Conservation (phyloP, 2,888 invertebrate species). For the Trachelus troglodyta region DNA sequence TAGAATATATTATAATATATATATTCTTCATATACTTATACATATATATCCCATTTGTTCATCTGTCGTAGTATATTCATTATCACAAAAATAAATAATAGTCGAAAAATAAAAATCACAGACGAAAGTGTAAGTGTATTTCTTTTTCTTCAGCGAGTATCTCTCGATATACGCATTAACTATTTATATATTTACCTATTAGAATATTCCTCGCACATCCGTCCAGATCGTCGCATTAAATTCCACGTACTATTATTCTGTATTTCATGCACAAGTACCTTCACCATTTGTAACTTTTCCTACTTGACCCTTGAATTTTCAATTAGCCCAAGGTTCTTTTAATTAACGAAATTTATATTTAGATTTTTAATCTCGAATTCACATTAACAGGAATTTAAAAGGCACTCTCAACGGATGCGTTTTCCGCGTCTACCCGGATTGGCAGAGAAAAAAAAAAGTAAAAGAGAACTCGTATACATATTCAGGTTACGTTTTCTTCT, state of each 20-base stretch:
- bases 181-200: not conserved
- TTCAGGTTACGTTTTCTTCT: not conserved
- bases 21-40: slow-evolving; percentile 1
- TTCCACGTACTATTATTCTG: not conserved
- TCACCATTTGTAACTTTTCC: not conserved
- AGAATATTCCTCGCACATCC: not conserved
- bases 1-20: slow-evolving; percentile 1
- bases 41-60: not conserved
- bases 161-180: not conserved
- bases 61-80: not conserved
- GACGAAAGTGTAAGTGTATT: slow-evolving; percentile 18
- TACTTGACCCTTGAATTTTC: not conserved
- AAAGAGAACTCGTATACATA: not conserved
- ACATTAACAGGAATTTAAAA: not conserved
- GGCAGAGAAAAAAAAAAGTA: not conserved
- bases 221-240: not conserved
- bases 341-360: not conserved
- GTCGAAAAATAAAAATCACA: slow-evolving; percentile 26
- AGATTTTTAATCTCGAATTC: not conserved
- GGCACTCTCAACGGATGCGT: not conserved
- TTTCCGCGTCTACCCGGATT: not conserved
- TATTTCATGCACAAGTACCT: not conserved
- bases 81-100: slow-evolving; percentile 26
- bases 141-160: slow-evolving; percentile 1
- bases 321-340: not conserved